These are phyloP conservation scores for Eilema sororculum DNA, from an alignment of 2,888 invertebrate genomes.

Conservation along the genomic window DNA sequence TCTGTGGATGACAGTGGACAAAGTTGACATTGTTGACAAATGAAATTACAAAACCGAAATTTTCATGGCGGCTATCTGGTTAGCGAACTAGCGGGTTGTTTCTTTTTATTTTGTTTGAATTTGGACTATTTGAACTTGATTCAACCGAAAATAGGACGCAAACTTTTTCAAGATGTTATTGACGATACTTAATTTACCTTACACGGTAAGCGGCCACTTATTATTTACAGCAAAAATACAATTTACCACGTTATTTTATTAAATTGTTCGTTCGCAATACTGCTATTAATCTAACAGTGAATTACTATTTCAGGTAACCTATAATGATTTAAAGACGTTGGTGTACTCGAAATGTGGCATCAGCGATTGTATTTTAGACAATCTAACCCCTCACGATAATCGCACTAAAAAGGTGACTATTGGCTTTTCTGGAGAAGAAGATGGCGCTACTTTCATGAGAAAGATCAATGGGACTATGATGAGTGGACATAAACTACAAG, in stretches of 20 bases:
- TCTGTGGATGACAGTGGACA: too few relatives aligned
- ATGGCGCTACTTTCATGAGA: constrained; percentile 56
- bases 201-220: constrained; percentile 10
- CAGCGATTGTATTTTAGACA: constrained; percentile 59
- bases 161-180: constrained; percentile 13
- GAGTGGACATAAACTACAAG: constrained; percentile 54
- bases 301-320: constrained; percentile 26
- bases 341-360: constrained; percentile 59
- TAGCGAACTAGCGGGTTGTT: too few relatives aligned
- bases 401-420: constrained; percentile 59
- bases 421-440: constrained; percentile 58
- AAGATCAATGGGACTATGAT: constrained; percentile 57
- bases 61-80: too few relatives aligned
- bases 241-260: background rate
- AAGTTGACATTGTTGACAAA: too few relatives aligned
- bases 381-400: constrained; percentile 45
- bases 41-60: too few relatives aligned
- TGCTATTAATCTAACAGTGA: background rate
- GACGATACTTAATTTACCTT: constrained; percentile 23
- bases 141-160: background rate
- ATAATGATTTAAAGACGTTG: constrained; percentile 57
- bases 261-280: background rate
- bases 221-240: background rate
- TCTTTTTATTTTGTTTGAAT: background rate
- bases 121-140: background rate